Conservation (phyloP, 2,113 vertebrate genomes). For the Rhinolophus ferrumequinum region DNA sequence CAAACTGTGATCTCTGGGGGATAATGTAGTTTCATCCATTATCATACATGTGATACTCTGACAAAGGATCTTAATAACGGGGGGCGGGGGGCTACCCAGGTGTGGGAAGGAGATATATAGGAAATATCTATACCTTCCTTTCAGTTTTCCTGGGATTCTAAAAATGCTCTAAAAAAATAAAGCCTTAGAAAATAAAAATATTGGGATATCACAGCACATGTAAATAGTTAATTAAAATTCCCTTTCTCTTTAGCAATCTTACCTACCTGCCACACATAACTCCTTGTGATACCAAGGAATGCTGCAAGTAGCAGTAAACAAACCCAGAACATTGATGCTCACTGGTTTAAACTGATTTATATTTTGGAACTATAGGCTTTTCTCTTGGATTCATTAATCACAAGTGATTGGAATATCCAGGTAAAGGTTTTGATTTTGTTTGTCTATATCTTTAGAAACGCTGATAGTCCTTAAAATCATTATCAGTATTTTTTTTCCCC, state of each 20-base stretch:
- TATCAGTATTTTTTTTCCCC: background rate
- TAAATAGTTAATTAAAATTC: background rate
- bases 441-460: background rate
- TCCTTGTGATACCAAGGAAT: background rate
- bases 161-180: background rate
- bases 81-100: too few species aligned
- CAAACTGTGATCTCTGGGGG: background rate
- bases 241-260: background rate
- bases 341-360: background rate
- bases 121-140: background rate
- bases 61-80: background rate
- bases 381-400: background rate
- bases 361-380: background rate
- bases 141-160: background rate
- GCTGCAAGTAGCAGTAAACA: background rate
- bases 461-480: background rate
- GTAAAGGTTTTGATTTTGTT: background rate
- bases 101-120: accelerated
- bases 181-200: background rate
- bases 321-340: background rate
- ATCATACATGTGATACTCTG: background rate
- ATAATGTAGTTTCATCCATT: too few species aligned
- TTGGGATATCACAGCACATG: background rate
- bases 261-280: background rate
- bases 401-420: background rate